Evolutionary conservation across 2,797 vertebrate species (phyloP).

Genomic region (Schizothorax lantsangensis): DNA sequence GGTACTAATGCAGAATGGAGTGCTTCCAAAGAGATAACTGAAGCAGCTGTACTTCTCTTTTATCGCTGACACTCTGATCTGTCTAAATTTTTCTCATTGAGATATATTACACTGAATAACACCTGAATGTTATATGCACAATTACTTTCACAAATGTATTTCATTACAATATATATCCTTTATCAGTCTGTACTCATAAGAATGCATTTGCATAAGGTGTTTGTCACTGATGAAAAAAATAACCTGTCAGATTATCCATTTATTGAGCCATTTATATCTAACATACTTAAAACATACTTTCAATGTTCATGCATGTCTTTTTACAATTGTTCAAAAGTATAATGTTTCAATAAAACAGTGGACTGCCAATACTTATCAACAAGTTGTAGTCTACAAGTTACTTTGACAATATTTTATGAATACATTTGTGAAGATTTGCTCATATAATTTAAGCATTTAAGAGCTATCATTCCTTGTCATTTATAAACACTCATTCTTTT

Average conservation of each 20-base stretch:
- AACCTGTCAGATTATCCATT: background rate
- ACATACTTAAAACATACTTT: background rate
- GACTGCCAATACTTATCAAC: background rate
- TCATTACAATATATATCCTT: background rate
- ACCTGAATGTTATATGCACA: background rate
- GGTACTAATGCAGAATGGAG: slow-evolving; percentile 60
- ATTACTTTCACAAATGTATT: background rate
- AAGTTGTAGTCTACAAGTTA: background rate
- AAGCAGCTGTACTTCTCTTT: slow-evolving; percentile 72
- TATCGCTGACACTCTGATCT: slow-evolving; percentile 46
- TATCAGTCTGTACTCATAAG: background rate
- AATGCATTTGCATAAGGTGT: background rate
- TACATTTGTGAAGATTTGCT: background rate
- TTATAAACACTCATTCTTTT: background rate
- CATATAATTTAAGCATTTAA: background rate
- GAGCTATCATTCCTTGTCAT: background rate
- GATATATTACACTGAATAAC: background rate
- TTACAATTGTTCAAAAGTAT: background rate
- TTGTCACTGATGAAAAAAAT: background rate
- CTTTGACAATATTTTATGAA: background rate
- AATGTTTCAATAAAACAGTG: background rate
- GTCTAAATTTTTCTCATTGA: background rate
- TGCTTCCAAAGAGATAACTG: slow-evolving; percentile 65
- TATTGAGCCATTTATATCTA: background rate
- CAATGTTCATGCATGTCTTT: background rate